Percentiles rank a stretch among this genome's conserved stretches.
Evolutionary conservation across 1,140 invertebrate genomes (phyloP).

Genomic region (Heliconius nattereri): DNA sequence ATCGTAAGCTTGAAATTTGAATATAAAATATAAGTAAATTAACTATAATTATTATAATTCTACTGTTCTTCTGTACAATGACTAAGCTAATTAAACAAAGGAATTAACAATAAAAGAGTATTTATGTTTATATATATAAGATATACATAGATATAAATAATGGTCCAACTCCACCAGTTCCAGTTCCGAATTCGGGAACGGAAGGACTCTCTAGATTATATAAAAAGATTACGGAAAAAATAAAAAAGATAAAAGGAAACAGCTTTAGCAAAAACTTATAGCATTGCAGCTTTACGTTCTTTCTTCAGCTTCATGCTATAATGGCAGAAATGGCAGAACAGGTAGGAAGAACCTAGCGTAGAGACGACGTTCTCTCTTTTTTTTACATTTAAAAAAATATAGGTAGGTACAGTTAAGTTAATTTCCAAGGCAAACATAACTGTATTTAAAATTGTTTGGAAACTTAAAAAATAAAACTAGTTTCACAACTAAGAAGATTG

Average conservation of each 20-base stretch:
- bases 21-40: conserved; percentile 6
- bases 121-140: not conserved
- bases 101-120: too few species aligned
- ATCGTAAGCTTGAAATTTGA: not conserved
- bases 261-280: too few species aligned
- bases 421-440: not conserved
- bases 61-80: not conserved
- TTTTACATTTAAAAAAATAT: too few species aligned
- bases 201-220: too few species aligned
- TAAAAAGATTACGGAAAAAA: too few species aligned
- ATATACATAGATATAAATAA: not conserved
- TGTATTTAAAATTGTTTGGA: not conserved
- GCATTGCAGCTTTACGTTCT: too few species aligned
- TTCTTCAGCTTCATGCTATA: too few species aligned
- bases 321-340: too few species aligned
- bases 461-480: not conserved
- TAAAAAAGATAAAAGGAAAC: too few species aligned
- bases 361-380: too few species aligned
- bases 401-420: not conserved
- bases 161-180: not conserved
- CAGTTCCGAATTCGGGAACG: too few species aligned
- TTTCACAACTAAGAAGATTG: not conserved
- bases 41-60: not conserved
- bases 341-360: too few species aligned
- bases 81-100: not conserved